phyloP scores from a whole-genome alignment of 2,113 vertebrate genomes.

The Phylloscopus whistleri region DNA sequence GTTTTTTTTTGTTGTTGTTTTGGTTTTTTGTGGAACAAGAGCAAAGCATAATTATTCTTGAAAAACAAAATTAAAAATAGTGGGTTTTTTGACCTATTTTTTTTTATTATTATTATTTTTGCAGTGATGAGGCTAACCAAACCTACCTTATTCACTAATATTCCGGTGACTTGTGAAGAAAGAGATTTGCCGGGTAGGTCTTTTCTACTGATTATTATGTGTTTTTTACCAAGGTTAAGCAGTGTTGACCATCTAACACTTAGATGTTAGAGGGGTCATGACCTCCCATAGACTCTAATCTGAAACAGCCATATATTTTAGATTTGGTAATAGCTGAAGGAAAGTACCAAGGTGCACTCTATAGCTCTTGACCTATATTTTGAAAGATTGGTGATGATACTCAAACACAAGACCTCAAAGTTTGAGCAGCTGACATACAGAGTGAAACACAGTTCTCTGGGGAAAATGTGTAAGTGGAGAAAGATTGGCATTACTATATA shows the following conservation, averaged over 20 bases:
- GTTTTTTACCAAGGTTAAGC: not conserved
- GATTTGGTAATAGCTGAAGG: not conserved
- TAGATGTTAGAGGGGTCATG: not conserved
- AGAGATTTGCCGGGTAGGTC: slow-evolving; percentile 91
- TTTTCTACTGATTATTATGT: not conserved
- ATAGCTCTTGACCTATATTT: not conserved
- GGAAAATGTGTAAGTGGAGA: not conserved
- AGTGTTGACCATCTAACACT: not conserved
- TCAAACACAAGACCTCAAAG: not conserved
- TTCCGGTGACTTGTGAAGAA: slow-evolving; percentile 96
- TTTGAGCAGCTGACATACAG: not conserved
- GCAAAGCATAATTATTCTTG: not conserved
- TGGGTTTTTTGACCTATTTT: not conserved
- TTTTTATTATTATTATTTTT: slow-evolving; percentile 49
- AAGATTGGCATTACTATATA: accelerated
- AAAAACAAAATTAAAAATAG: not conserved
- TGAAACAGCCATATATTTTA: not conserved
- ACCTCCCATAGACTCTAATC: not conserved
- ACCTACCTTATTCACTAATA: slow-evolving; percentile 96
- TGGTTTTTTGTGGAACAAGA: not conserved
- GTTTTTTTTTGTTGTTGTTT: not conserved
- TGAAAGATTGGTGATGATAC: not conserved
- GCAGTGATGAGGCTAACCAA: slow-evolving; percentile 98
- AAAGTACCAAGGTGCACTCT: not conserved
- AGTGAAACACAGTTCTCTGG: not conserved